Percentiles rank a stretch among this genome's conserved stretches.
phyloP scores from a whole-genome alignment of 2,888 invertebrate species.

The Amphipoea oculea region DNA sequence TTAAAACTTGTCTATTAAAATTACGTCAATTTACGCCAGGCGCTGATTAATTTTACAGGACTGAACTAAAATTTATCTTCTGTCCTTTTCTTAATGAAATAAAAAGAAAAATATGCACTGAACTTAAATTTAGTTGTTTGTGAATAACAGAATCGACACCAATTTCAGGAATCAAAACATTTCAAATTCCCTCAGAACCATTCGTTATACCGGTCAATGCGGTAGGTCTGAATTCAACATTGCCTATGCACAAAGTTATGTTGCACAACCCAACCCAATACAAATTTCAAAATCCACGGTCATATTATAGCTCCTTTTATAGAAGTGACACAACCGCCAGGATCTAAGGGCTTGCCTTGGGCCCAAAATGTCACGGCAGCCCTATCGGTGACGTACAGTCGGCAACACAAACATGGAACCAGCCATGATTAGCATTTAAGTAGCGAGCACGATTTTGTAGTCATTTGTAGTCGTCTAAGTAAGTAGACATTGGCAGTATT shows the following conservation, averaged over 20 bases:
- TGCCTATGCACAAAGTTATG: neutral
- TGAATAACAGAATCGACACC: too few species aligned
- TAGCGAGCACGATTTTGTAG: conserved; percentile 47
- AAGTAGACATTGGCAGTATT: conserved; percentile 4
- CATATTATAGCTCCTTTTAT: conserved; percentile 51
- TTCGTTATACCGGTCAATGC: neutral
- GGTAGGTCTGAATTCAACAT: conserved; percentile 37
- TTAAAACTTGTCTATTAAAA: too few species aligned
- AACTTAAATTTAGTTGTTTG: too few species aligned
- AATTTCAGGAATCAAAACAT: neutral
- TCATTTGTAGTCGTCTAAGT: conserved; percentile 25
- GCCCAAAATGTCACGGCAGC: conserved; percentile 56
- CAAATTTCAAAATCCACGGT: conserved; percentile 59
- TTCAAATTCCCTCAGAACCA: neutral
- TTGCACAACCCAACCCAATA: conserved; percentile 23
- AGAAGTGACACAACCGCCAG: conserved; percentile 44
- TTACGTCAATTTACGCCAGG: too few species aligned
- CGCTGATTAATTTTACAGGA: too few species aligned
- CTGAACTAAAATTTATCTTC: too few species aligned
- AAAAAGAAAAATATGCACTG: too few species aligned
- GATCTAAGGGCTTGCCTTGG: conserved; percentile 59
- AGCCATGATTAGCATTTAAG: conserved; percentile 48
- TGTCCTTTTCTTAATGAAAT: too few species aligned
- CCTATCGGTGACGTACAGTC: conserved; percentile 54
- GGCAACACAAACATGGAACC: conserved; percentile 31